These are phyloP conservation scores for Oasisia sp. DNA, from an alignment of 2,888 invertebrate species.

Conservation along the genomic window DNA sequence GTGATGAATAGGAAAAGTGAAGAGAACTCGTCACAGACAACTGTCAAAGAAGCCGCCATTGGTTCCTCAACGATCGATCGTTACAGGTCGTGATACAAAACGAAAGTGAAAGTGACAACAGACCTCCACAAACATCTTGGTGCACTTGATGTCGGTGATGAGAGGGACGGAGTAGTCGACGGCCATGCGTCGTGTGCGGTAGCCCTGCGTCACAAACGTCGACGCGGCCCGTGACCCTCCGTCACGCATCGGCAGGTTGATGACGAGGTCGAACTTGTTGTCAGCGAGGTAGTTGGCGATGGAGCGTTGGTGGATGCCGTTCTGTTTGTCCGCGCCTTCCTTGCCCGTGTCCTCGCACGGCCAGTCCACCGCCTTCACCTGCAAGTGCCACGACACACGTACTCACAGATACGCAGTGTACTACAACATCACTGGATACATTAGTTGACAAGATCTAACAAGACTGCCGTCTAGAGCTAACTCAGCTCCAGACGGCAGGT, in stretches of 20 bases:
- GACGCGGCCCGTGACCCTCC: constrained; percentile 83
- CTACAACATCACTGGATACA: too few relatives aligned
- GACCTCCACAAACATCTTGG: constrained; percentile 92
- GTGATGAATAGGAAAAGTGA: too few relatives aligned
- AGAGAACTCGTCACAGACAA: too few relatives aligned
- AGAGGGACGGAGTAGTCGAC: constrained; percentile 98
- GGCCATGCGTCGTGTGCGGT: constrained; percentile 92
- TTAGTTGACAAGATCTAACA: too few relatives aligned
- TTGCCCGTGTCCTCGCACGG: constrained; percentile 89
- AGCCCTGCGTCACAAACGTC: constrained; percentile 75
- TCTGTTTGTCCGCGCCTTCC: constrained; percentile 36
- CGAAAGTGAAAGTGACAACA: constrained; percentile 23
- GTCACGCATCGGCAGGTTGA: constrained; percentile 95
- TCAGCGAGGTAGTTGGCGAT: constrained; percentile 93
- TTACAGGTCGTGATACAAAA: not conserved
- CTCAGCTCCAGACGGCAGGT: too few relatives aligned
- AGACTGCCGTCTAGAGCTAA: too few relatives aligned
- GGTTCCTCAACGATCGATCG: not conserved
- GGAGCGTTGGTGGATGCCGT: constrained; percentile 54
- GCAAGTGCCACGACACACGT: constrained; percentile 43
- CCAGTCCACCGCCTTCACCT: constrained; percentile 97
- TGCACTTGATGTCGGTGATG: constrained; percentile 98
- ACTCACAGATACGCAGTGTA: not conserved
- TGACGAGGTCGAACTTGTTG: constrained; percentile 95
- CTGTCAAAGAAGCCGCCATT: constrained; percentile 22